These are phyloP conservation scores for Ypsolopha scabrella DNA, from an alignment of 2,888 invertebrate genomes.

Conservation along the genomic window DNA sequence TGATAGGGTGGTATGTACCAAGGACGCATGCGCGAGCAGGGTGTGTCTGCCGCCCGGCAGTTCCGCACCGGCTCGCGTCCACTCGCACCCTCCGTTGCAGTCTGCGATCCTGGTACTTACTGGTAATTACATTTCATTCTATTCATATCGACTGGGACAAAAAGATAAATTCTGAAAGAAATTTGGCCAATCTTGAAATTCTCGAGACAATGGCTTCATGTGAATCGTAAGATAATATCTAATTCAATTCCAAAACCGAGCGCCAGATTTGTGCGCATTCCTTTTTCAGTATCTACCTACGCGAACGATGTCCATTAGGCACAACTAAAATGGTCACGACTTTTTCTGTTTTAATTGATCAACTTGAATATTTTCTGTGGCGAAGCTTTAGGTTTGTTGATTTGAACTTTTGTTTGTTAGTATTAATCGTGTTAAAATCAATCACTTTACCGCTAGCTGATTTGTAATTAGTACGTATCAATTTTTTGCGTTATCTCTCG, in stretches of 20 bases:
- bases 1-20: slow-evolving; percentile 11
- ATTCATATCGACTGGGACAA: neutral
- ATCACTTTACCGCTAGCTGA: neutral
- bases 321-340: slow-evolving; percentile 16
- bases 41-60: slow-evolving; percentile 57
- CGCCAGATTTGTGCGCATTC: slow-evolving; percentile 30
- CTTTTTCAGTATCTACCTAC: slow-evolving; percentile 39
- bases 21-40: slow-evolving; percentile 57
- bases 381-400: neutral
- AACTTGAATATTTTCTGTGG: neutral
- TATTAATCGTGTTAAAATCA: neutral
- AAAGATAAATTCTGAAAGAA: neutral
- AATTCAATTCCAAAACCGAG: slow-evolving; percentile 14
- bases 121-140: slow-evolving; percentile 1
- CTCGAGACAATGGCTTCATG: neutral
- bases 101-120: slow-evolving; percentile 1
- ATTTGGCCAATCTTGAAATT: neutral
- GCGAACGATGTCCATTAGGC: slow-evolving; percentile 25
- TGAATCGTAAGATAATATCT: neutral
- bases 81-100: slow-evolving; percentile 6
- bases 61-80: slow-evolving; percentile 35
- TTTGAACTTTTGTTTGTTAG: neutral
- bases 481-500: too few relatives aligned
- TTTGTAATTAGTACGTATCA: too few relatives aligned
- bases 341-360: slow-evolving; percentile 11